Base-by-base conservation (phyloP, 1,140 invertebrate species). In the Thaumatotibia leucotreta region DNA sequence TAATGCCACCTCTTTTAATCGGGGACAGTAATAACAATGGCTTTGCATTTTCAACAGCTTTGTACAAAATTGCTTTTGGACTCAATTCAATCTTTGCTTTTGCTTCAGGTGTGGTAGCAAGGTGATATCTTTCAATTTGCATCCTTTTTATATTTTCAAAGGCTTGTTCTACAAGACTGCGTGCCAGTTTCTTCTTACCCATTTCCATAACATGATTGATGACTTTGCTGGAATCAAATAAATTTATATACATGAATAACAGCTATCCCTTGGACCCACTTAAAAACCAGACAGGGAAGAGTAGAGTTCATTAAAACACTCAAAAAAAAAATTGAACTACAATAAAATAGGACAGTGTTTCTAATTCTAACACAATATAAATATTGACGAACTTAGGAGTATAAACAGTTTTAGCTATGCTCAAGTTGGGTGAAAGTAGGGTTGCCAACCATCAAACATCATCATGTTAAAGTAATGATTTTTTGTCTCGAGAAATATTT, bases 141-240 rank as follows among this genome's bases (percentile, higher is more conserved):
- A 93, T 93, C 52, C 94, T 92, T 88, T 99, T 99, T 0, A 99
- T 94, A 69, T 93, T 93, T 86, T 96, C 95, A 90, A 98, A 96
- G 10, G 95, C 91, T 83, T 94, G 92, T 24, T 94, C 93, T 22
- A 97, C 64, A 33, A 97, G 73, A 10, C 76, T 76, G 64, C 94
- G 86, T 2, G 96, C 95, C 24, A 95, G 74, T 27, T 79, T 67
- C 79, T 95, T 96, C 22, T 94, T 92, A 0, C 96, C 96, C 68
- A 93, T 84, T 89, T 93, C 93, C 93, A 96, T 96, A 22, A 97
- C 89, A 83, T 95, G 94, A 86, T 96, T 97, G 4, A 92, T 93
- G 69, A 97, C 94, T 92, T 97, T 95, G 17, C 95, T 95, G 68
- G 33, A 92, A 93, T 72, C n/a, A n/a, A n/a, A n/a, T n/a, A n/a